phyloP scores from a whole-genome alignment of 2,888 invertebrate species.

The Hoplodrina blanda region DNA sequence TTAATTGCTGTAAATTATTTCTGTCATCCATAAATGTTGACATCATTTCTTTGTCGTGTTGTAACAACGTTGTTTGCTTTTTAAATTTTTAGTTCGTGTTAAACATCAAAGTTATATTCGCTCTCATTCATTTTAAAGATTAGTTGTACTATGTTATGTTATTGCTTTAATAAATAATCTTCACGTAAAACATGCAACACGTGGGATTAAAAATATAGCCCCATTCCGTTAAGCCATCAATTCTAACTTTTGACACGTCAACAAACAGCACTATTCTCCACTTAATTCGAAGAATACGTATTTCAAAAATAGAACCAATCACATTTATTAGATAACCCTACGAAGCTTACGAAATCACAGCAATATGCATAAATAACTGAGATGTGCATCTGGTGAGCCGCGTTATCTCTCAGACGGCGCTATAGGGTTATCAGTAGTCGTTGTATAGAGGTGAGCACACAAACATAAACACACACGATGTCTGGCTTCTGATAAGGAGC shows the following conservation, averaged over 20 bases:
- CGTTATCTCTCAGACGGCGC: slow-evolving; percentile 61
- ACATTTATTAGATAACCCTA: slow-evolving; percentile 56
- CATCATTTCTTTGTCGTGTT: slow-evolving; percentile 13
- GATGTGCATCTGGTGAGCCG: slow-evolving; percentile 56
- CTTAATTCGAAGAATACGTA: slow-evolving; percentile 49
- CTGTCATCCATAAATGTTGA: slow-evolving; percentile 3
- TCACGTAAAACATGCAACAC: slow-evolving; percentile 39
- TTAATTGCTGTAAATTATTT: neutral
- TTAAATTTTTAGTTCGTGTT: slow-evolving; percentile 16
- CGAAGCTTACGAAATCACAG: slow-evolving; percentile 50
- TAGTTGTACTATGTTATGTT: slow-evolving; percentile 29
- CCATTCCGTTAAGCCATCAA: slow-evolving; percentile 53
- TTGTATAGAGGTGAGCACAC: slow-evolving; percentile 50
- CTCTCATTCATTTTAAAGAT: slow-evolving; percentile 27
- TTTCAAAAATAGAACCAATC: slow-evolving; percentile 56
- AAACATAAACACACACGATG: slow-evolving; percentile 55
- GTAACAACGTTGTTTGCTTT: slow-evolving; percentile 6
- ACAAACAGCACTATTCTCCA: slow-evolving; percentile 52
- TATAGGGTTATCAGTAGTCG: slow-evolving; percentile 64
- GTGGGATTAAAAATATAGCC: slow-evolving; percentile 45
- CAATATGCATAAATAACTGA: slow-evolving; percentile 51
- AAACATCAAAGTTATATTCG: slow-evolving; percentile 43
- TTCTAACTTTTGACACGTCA: slow-evolving; percentile 59
- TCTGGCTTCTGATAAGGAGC: slow-evolving; percentile 46
- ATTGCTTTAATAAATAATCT: slow-evolving; percentile 56